Evolutionary conservation across 1,140 invertebrate genomes (phyloP).

Genomic region (Heliothis virescens): DNA sequence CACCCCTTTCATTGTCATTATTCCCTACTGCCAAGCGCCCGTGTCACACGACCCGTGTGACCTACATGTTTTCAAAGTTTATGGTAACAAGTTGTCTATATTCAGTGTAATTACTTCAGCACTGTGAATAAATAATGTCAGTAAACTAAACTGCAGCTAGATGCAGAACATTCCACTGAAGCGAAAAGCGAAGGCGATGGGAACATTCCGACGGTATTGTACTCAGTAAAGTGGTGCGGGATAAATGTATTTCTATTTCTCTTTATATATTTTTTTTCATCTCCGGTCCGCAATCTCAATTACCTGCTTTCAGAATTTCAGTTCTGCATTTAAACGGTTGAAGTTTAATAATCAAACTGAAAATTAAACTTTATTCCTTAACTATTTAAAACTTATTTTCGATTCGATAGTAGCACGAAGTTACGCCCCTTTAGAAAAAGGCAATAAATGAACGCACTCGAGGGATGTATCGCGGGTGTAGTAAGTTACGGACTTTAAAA

Average conservation of each 20-base stretch:
- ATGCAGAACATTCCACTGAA: not conserved
- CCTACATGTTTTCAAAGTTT: constrained; percentile 11
- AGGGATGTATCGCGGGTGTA: not conserved
- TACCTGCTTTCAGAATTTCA: constrained; percentile 5
- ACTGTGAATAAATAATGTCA: constrained; percentile 20
- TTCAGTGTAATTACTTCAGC: constrained; percentile 25
- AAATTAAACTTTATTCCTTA: not conserved
- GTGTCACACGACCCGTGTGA: not conserved
- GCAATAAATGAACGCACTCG: not conserved
- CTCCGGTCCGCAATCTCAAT: not conserved
- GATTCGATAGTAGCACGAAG: not conserved
- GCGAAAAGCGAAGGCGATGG: not conserved
- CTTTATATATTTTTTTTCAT: not conserved
- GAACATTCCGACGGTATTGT: too few species aligned
- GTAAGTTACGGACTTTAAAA: not conserved
- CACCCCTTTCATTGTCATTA: not conserved
- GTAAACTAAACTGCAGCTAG: not conserved
- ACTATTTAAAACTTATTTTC: not conserved
- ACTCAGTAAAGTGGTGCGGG: too few species aligned
- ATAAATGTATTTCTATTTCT: too few species aligned
- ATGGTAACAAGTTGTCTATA: constrained; percentile 33
- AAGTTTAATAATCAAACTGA: not conserved
- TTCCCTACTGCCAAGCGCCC: not conserved
- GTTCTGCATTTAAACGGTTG: not conserved
- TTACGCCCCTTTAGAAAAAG: not conserved